phyloP scores from a whole-genome alignment of 2,797 vertebrate species.

The Malacoraja senta region DNA sequence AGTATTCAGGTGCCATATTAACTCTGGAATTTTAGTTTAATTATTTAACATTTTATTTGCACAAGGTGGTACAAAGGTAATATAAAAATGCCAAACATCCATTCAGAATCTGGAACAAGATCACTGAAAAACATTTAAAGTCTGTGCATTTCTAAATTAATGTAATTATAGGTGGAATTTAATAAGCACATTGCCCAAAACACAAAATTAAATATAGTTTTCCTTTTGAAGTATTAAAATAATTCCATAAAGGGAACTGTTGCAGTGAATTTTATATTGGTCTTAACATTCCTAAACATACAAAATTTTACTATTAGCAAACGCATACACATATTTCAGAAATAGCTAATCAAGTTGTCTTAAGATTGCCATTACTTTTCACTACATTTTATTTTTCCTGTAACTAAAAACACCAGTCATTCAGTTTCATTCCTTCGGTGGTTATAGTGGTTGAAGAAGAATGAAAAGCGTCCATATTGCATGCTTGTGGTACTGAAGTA shows the following conservation, averaged over 20 bases:
- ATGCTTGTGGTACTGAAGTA: neutral
- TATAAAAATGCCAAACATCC: neutral
- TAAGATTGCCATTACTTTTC: neutral
- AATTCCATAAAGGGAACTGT: neutral
- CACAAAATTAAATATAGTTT: slow-evolving; percentile 21
- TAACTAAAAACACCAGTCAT: slow-evolving; percentile 29
- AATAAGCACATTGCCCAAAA: slow-evolving; percentile 7
- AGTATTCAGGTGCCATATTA: neutral
- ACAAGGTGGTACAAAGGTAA: neutral
- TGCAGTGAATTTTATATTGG: neutral
- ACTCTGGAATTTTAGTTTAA: neutral
- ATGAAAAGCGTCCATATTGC: slow-evolving; percentile 21
- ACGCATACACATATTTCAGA: neutral
- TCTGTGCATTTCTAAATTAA: neutral
- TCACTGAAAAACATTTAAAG: slow-evolving; percentile 23
- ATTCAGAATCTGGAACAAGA: slow-evolving; percentile 13
- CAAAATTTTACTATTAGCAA: neutral
- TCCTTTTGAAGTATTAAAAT: neutral
- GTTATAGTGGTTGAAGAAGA: slow-evolving; percentile 14
- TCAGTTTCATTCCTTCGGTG: slow-evolving; percentile 10
- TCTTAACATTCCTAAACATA: neutral
- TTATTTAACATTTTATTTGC: slow-evolving; percentile 5
- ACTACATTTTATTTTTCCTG: neutral
- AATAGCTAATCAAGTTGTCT: neutral
- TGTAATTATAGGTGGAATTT: slow-evolving; percentile 12